Base-by-base conservation (phyloP, 2,888 invertebrate species). In the Minunthozetes semirufus region DNA sequence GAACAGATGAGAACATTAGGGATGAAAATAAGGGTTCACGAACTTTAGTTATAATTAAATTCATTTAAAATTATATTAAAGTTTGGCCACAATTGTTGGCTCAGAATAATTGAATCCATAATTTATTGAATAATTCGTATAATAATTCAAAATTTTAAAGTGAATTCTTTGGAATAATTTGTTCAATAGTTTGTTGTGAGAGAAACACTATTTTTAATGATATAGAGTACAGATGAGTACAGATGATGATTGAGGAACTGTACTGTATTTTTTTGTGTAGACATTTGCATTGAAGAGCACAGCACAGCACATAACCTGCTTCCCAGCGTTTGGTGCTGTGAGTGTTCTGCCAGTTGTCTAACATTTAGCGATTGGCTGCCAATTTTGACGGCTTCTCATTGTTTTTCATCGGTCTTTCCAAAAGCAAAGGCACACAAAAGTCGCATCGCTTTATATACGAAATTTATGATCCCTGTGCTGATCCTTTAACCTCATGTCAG, bases 41-140 rank as follows among this genome's bases (percentile, higher is more conserved):
- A 66, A 66, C 63, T 66, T n/a, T 1, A 66, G n/a, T 66, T 66
- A 66, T 29, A 61, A 38, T 66, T 66, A 17, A 19, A 66, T 66
- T 66, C 38, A 66, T 61, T 61, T 61, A 61, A 25, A 61, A 61
- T 61, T 61, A 61, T 66, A 66, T 66, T 66, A 66, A 38, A 66
- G 19, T 27, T 33, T 38, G 63, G 33, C 38, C 61, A 38, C 63
- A 66, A 66, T 66, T 66, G 63, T 66, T 66, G 17, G 13, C 19
- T 27, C 42, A 59, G 59, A 59, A 59, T 59, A 59, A 59, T 59
- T 59, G 59, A 59, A 25, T 50, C 25, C 56, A 56, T 22, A 59
- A 59, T 11, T 59, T 22, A 3, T 59, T 27, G 15, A 1, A 25
- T 17, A 22, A 22, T 27, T 59, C 15, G 15, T 11, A 25, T 17